A percentile compares a stretch with the other conserved stretches of the same genome.
Evolutionary conservation across 2,113 vertebrate genomes (phyloP).

Genomic region (Tylochromis polylepis): DNA sequence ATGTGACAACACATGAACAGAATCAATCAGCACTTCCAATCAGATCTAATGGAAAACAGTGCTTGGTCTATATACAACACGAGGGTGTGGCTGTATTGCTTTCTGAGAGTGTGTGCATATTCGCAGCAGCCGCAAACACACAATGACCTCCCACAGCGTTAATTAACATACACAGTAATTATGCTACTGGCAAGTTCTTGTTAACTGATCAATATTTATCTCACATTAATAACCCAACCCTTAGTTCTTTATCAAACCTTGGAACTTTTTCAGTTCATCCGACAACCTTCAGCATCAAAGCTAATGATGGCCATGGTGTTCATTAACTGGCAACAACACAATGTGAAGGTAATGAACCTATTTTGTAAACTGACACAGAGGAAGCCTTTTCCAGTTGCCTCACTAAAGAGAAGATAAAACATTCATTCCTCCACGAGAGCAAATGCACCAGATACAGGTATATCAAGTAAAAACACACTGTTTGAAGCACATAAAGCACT

Average conservation of each 20-base stretch:
- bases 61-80: not conserved
- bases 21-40: constrained; percentile 66
- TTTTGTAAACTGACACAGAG: not conserved
- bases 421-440: not conserved
- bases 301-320: not conserved
- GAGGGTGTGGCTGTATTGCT: not conserved
- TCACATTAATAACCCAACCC: not conserved
- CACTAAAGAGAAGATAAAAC: not conserved
- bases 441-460: not conserved
- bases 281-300: not conserved
- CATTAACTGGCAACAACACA: not conserved
- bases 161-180: constrained; percentile 7
- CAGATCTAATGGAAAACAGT: constrained; percentile 52
- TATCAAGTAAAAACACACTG: not conserved
- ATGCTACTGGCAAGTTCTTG: not conserved
- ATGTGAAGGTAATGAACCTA: not conserved
- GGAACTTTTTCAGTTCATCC: not conserved
- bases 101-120: not conserved
- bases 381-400: not conserved
- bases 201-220: not conserved
- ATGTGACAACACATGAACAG: constrained; percentile 39
- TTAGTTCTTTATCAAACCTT: not conserved
- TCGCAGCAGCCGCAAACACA: not conserved
- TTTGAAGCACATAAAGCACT: not conserved
- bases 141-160: not conserved